Conservation (phyloP, 2,113 vertebrate species). For the Hyperopisus bebe region DNA sequence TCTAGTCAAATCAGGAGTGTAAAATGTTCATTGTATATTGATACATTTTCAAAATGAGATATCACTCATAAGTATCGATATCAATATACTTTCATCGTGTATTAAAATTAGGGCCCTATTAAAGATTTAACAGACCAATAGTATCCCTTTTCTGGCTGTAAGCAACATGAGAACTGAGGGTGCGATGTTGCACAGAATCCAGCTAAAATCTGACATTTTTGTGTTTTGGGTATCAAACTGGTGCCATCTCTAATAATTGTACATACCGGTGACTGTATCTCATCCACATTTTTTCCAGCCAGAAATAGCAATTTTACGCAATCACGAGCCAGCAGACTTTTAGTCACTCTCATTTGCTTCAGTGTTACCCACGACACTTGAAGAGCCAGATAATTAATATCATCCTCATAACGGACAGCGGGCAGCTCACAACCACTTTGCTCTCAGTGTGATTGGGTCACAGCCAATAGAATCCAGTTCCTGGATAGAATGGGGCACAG, state of each 20-base stretch:
- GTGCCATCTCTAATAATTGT: neutral
- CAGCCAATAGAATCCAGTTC: neutral
- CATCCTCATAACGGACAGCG: neutral
- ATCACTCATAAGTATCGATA: too few species aligned
- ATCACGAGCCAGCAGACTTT: neutral
- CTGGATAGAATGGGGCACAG: neutral
- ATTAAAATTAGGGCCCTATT: neutral
- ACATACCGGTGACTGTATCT: neutral
- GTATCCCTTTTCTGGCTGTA: neutral
- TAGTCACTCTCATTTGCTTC: neutral
- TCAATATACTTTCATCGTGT: neutral
- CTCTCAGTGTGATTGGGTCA: neutral
- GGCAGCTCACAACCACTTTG: neutral
- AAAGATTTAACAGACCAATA: neutral
- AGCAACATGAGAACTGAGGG: neutral
- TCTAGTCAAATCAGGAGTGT: neutral
- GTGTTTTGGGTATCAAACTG: neutral
- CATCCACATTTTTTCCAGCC: neutral
- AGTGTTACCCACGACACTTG: neutral
- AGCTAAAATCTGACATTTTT: neutral
- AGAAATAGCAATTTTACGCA: neutral
- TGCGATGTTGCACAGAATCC: neutral
- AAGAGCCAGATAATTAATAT: neutral
- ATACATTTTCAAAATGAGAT: neutral
- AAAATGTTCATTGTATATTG: neutral